Evolutionary conservation across 2,797 vertebrate genomes (phyloP).

Genomic region (Peromyscus attwateri): DNA sequence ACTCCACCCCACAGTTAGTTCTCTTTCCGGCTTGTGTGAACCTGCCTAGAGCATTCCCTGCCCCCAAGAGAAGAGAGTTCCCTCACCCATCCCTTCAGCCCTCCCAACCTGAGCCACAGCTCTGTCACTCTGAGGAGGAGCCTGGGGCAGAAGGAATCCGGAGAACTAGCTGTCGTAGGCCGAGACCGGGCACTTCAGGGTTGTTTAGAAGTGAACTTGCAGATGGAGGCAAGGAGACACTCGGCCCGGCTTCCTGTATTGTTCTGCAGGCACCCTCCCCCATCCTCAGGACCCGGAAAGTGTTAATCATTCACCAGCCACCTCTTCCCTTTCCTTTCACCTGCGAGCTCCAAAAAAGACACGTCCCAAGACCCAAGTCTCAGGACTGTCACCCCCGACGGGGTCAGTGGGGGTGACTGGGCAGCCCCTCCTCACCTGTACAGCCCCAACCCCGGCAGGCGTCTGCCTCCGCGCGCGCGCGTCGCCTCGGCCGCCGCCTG

Average conservation of each 20-base stretch:
- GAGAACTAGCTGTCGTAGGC: fast-evolving
- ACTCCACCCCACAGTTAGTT: background rate
- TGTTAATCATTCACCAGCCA: conserved; percentile 64
- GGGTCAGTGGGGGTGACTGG: background rate
- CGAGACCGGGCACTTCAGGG: background rate
- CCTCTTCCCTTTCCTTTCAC: background rate
- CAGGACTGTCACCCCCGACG: background rate
- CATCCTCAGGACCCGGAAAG: background rate
- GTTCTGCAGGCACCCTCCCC: background rate
- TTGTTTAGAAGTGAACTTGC: background rate
- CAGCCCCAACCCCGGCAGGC: background rate
- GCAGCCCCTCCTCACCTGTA: background rate
- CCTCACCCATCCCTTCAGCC: background rate
- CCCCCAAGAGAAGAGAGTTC: background rate
- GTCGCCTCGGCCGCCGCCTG: conserved; percentile 46
- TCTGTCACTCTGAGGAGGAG: background rate
- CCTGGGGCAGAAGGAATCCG: background rate
- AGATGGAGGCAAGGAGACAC: background rate
- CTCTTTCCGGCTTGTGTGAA: background rate
- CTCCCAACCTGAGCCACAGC: background rate
- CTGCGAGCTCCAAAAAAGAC: background rate
- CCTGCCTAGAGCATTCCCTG: background rate
- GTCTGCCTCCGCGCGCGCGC: background rate
- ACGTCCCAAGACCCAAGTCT: background rate
- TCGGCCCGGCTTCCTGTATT: background rate